Conservation (phyloP, 2,797 vertebrate species). For the Anomalospiza imberbis region DNA sequence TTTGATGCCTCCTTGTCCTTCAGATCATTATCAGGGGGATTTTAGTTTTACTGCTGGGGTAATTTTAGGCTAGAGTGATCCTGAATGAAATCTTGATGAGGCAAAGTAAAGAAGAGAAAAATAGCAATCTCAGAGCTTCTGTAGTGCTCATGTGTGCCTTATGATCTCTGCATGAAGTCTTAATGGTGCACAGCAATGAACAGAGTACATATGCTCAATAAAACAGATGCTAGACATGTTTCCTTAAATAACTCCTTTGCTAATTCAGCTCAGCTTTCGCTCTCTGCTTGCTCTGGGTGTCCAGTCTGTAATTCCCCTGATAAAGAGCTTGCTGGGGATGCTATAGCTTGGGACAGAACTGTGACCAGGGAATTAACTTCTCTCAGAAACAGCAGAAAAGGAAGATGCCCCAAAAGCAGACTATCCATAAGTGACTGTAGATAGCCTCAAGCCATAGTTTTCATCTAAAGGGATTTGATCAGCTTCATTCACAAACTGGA, state of each 20-base stretch:
- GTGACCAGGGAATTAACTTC: not conserved
- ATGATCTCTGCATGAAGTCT: not conserved
- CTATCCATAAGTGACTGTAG: not conserved
- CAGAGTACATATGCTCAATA: not conserved
- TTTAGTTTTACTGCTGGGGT: not conserved
- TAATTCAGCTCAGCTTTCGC: not conserved
- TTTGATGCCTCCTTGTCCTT: not conserved
- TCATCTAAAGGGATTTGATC: not conserved
- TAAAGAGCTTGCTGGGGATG: not conserved
- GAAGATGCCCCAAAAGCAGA: not conserved
- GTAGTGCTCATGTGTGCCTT: not conserved
- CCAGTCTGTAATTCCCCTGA: not conserved
- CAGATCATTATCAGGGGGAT: not conserved
- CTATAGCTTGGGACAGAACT: not conserved
- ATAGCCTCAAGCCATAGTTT: not conserved
- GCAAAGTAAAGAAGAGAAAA: constrained; percentile 6
- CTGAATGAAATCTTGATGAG: not conserved
- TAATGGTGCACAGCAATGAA: constrained; percentile 13
- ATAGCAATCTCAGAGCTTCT: not conserved
- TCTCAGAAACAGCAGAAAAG: not conserved
- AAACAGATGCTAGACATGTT: constrained; percentile 24
- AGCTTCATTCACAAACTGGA: not conserved
- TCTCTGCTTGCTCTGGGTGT: not conserved
- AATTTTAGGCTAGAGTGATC: not conserved
- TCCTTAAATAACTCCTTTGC: constrained; percentile 18